Conservation (phyloP, 2,888 invertebrate species). For the Dyspetes luteomarginatus region DNA sequence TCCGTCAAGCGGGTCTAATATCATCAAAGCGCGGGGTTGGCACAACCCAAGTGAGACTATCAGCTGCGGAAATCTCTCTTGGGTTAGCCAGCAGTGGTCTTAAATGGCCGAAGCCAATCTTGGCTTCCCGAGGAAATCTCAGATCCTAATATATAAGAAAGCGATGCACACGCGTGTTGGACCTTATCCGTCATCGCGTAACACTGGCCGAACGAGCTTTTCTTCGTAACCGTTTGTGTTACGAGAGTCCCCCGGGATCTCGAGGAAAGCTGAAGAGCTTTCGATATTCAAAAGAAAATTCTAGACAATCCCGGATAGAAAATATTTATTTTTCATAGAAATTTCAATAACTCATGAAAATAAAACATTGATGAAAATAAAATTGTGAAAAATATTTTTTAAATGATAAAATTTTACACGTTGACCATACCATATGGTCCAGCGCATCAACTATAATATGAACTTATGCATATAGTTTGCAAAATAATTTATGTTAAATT, state of each 20-base stretch:
- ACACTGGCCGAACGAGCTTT: neutral
- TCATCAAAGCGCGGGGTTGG: constrained; percentile 11
- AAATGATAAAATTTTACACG: no score
- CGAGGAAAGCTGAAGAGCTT: neutral
- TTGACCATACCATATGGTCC: no score
- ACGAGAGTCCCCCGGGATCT: neutral
- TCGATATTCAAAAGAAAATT: neutral
- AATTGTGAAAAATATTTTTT: neutral
- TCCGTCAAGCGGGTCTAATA: constrained; percentile 41
- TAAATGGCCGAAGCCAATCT: constrained; percentile 42
- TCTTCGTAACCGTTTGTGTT: neutral
- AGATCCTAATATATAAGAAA: constrained; percentile 21
- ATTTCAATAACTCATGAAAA: neutral
- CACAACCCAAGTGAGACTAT: constrained; percentile 29
- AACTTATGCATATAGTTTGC: no score
- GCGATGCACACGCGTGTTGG: neutral
- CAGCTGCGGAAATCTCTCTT: constrained; percentile 48
- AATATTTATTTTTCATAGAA: neutral
- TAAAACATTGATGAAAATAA: neutral
- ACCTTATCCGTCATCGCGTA: neutral
- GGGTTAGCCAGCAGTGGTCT: constrained; percentile 7
- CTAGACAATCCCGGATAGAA: neutral
- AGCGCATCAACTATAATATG: no score
- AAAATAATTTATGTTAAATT: neutral
- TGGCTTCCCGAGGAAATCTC: constrained; percentile 20